Conservation (phyloP, 2,888 invertebrate genomes). For the Sarcophaga caerulescens region DNA sequence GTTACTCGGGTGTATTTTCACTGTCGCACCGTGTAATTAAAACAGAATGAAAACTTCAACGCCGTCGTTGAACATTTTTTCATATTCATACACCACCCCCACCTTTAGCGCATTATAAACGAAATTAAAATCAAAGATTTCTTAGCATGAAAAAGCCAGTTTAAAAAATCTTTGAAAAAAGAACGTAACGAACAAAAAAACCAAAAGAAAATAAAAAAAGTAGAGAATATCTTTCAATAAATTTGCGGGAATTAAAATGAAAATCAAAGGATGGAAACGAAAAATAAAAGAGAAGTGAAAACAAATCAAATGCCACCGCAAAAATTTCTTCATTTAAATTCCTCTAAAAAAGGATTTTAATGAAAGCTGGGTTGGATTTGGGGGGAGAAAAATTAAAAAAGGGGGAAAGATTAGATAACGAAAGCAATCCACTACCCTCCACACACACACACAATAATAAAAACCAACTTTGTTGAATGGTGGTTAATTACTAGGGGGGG, state of each 20-base stretch:
- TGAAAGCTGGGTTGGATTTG: too few species aligned
- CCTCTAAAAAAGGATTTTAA: not conserved
- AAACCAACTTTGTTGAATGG: too few species aligned
- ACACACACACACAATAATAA: too few species aligned
- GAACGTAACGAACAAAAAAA: not conserved
- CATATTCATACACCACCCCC: not conserved
- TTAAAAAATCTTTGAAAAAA: not conserved
- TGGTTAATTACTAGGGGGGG: too few species aligned
- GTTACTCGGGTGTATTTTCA: too few species aligned
- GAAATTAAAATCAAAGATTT: conserved; percentile 13
- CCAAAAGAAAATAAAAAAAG: not conserved
- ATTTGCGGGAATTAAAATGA: not conserved
- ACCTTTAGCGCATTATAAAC: not conserved
- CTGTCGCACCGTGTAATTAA: too few species aligned
- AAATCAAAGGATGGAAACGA: not conserved
- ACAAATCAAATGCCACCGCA: conserved; percentile 45
- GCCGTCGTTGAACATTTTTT: not conserved
- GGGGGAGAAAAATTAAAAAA: too few species aligned
- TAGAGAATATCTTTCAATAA: not conserved
- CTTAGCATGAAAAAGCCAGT: not conserved
- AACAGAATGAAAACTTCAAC: conserved; percentile 20
- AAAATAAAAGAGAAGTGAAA: not conserved
- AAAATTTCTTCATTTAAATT: conserved; percentile 49
- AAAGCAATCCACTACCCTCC: too few species aligned
- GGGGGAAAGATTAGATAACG: too few species aligned